Conservation (phyloP, 2,797 vertebrate species). For the Alfaro cultratus region DNA sequence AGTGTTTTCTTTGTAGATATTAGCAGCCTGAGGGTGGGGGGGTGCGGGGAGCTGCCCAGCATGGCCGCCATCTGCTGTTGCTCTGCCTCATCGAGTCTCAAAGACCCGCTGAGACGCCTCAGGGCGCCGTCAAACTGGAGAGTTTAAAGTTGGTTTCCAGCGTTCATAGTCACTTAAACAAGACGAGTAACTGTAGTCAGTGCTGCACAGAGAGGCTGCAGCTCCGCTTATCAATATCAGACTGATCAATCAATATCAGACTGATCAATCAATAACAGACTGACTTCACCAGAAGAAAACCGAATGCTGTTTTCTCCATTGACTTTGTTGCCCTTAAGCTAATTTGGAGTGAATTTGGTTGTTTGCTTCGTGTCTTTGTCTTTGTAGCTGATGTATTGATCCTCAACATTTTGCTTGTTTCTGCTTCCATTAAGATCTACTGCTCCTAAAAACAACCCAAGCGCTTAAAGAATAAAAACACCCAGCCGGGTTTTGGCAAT, state of each 20-base stretch:
- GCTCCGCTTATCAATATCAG: no score
- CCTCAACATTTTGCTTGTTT: no score
- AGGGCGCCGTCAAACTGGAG: neutral
- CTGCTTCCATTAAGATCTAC: no score
- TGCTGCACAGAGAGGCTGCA: neutral
- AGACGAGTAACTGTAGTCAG: neutral
- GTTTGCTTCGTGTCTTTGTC: neutral
- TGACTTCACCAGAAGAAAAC: no score
- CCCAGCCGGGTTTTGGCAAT: no score
- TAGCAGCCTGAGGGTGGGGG: constrained; percentile 5
- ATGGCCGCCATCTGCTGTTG: constrained; percentile 24
- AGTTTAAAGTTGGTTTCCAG: neutral
- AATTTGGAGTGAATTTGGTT: neutral
- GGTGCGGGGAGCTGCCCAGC: constrained; percentile 5
- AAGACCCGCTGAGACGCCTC: neutral
- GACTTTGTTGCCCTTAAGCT: no score
- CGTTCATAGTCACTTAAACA: neutral
- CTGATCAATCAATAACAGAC: no score
- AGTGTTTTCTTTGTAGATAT: neutral
- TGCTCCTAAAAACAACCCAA: no score
- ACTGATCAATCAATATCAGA: no score
- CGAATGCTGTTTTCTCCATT: neutral
- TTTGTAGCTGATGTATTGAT: no score
- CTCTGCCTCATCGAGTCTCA: neutral
- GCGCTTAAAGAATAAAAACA: no score